Conservation (phyloP, 2,797 vertebrate species). For the Rhincodon typus region DNA sequence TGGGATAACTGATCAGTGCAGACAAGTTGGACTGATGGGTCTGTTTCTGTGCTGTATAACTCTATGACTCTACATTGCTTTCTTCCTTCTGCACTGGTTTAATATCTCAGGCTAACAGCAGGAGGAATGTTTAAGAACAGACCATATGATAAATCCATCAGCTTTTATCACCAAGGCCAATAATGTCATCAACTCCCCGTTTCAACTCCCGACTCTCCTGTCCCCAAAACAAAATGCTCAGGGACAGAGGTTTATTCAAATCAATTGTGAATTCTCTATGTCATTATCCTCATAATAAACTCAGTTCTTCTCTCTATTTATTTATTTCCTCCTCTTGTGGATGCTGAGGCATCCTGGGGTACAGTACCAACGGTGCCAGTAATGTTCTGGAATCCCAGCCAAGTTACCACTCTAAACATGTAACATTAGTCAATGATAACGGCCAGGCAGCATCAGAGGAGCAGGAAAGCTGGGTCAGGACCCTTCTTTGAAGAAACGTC, state of each 20-base stretch:
- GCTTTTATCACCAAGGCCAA: not conserved
- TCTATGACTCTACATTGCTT: not conserved
- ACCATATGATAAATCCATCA: not conserved
- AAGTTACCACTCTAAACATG: not conserved
- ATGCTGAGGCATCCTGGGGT: not conserved
- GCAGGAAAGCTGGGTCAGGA: too few relatives aligned
- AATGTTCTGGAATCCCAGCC: not conserved
- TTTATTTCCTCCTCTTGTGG: not conserved
- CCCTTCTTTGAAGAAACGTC: too few relatives aligned
- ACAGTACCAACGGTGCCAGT: not conserved
- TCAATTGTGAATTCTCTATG: not conserved
- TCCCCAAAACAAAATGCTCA: not conserved
- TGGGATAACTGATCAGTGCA: too few relatives aligned
- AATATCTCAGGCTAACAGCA: not conserved
- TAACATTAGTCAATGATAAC: not conserved
- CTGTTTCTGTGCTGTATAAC: not conserved
- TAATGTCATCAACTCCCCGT: not conserved
- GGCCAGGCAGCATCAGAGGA: too few relatives aligned
- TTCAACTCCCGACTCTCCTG: not conserved
- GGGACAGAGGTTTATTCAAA: not conserved
- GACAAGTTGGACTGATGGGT: too few relatives aligned
- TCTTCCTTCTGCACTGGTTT: not conserved
- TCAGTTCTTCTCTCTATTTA: not conserved
- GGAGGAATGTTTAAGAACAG: not conserved
- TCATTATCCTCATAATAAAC: not conserved